These are phyloP conservation scores for Hipparchia semele DNA, from an alignment of 2,888 invertebrate species.

Conservation along the genomic window DNA sequence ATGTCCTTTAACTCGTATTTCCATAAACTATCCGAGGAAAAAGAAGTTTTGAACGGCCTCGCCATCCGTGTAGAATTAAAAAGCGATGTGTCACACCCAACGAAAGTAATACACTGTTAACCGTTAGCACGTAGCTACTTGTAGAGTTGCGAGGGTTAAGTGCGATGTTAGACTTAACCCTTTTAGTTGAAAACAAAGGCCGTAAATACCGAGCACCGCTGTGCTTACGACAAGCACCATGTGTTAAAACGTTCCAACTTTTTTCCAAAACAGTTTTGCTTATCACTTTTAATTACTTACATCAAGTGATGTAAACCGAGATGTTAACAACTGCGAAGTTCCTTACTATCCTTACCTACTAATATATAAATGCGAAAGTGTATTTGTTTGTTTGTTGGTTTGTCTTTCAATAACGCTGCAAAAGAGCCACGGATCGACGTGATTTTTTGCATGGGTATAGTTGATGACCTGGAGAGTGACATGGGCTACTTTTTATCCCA, in stretches of 20 bases:
- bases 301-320: neutral
- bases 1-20: neutral
- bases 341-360: too few relatives aligned
- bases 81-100: slow-evolving; percentile 29
- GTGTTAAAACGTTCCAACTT: slow-evolving; percentile 4
- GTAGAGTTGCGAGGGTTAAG: slow-evolving; percentile 53
- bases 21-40: neutral
- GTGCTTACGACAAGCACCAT: slow-evolving; percentile 40
- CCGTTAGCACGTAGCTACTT: slow-evolving; percentile 54
- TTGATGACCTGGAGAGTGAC: too few relatives aligned
- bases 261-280: slow-evolving; percentile 12
- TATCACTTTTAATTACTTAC: slow-evolving; percentile 7
- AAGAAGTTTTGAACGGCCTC: neutral
- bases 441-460: too few relatives aligned
- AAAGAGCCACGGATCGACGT: too few relatives aligned
- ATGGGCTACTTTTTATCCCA: too few relatives aligned
- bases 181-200: slow-evolving; percentile 67
- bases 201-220: slow-evolving; percentile 54
- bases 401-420: too few relatives aligned
- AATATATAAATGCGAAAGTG: too few relatives aligned
- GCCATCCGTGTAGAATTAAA: slow-evolving; percentile 14
- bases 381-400: too few relatives aligned
- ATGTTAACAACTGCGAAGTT: too few relatives aligned
- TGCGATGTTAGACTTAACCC: slow-evolving; percentile 66
- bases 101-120: slow-evolving; percentile 53